Conservation (phyloP, 2,888 invertebrate genomes). For the Leptopterna dolabrata region DNA sequence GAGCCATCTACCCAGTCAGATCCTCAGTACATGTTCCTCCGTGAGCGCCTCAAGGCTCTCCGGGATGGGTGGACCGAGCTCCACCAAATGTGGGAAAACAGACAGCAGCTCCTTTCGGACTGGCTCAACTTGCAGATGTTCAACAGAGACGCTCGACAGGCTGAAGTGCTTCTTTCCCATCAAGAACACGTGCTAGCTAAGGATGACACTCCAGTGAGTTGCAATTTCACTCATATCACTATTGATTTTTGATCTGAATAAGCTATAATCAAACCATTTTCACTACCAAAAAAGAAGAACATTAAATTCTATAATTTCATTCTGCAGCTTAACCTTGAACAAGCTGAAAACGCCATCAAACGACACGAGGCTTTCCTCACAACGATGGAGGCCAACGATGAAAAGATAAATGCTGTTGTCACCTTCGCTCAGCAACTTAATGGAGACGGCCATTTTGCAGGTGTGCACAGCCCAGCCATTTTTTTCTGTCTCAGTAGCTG, state of each 20-base stretch:
- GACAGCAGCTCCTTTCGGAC: conserved; percentile 93
- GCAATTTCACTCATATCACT: neutral
- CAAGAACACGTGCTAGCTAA: conserved; percentile 98
- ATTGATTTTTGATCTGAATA: too few species aligned
- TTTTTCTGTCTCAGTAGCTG: too few species aligned
- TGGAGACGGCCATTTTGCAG: conserved; percentile 93
- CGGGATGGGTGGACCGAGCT: conserved; percentile 99
- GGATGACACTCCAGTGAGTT: conserved; percentile 88
- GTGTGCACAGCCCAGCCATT: conserved; percentile 64
- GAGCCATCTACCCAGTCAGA: conserved; percentile 91
- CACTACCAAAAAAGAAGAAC: too few species aligned
- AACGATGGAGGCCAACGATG: conserved; percentile 99
- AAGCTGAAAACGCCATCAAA: conserved; percentile 96
- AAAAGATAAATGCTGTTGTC: conserved; percentile 96
- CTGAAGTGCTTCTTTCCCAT: conserved; percentile 95
- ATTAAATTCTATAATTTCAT: neutral
- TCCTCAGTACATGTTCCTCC: conserved; percentile 99
- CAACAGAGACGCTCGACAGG: conserved; percentile 96
- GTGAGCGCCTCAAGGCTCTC: conserved; percentile 96
- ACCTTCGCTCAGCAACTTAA: conserved; percentile 92
- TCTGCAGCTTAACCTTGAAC: conserved; percentile 82
- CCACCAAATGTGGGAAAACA: conserved; percentile 99
- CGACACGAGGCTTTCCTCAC: conserved; percentile 99
- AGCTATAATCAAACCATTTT: too few species aligned
- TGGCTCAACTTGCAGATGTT: conserved; percentile 95